Evolutionary conservation across 53 echinoderm and acorn worm genomes (phyloP), one percentile per base, ranked within the genome.

Genomic region (Mesocentrotus franciscanus): DNA sequence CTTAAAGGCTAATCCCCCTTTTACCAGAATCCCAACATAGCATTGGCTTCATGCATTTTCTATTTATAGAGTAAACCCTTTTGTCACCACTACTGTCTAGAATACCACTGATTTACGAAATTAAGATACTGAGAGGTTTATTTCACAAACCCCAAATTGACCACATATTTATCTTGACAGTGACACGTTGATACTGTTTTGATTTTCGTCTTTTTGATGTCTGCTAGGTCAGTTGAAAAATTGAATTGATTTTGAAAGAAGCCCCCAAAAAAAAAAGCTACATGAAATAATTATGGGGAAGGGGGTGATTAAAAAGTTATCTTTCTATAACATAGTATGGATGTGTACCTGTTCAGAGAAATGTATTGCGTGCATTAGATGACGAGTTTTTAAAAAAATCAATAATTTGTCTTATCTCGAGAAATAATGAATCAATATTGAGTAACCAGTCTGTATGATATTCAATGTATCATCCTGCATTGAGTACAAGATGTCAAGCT

Each of bases 371-470:
- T 84, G 84, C 18, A 42, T 84, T 49, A 8, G 49, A 3, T 4
- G 78, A 16, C 16, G 32, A 13, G 34, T 30, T 78, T 30, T 78
- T 42, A 6, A 49, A 33, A 75, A 36, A 84, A 84, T 84, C 84
- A 84, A 84, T 84, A 10, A 84, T 6, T 84, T 84, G 42, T 84
- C 34, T 78, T 78, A 18, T 84, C 36, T 20, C 49, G 49, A 84
- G 84, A 84, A 42, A 39, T 84, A 20, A 78, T 78, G 24, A 49
- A 84, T 49, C 84, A 84, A 84, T 84, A 84, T 84, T 6, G 66
- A 78, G 34, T 84, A 2, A 32, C 49, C 42, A 84, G 22, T 36
- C 42, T 81, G 81, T 42, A 39, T 39, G 39, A 81, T 81, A 81
- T 81, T 81, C 75, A 75, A 32, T 76, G 26, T 12, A 39, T 81